phyloP scores from a whole-genome alignment of 23 tunicate species.

The Styela plicata region DNA sequence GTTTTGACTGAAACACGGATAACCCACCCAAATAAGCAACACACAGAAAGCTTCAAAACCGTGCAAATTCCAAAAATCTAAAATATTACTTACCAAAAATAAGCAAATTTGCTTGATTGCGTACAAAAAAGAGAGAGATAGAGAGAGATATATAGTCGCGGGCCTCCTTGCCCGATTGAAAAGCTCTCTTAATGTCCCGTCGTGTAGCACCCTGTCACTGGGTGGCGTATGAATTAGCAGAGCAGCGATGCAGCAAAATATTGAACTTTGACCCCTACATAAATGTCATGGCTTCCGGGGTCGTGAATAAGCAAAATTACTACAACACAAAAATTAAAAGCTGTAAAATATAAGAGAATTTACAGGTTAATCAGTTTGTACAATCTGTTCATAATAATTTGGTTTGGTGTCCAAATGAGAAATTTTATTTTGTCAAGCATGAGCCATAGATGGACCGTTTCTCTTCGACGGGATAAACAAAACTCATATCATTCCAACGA shows the following conservation, averaged over 20 bases:
- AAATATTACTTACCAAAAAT: not conserved
- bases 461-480: too few relatives aligned
- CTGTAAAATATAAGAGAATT: too few relatives aligned
- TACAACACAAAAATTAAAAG: not conserved
- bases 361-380: too few relatives aligned
- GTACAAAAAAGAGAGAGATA: not conserved
- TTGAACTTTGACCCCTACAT: not conserved
- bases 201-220: not conserved
- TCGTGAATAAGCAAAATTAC: not conserved
- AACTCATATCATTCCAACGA: too few relatives aligned
- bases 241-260: not conserved
- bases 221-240: not conserved
- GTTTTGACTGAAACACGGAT: too few relatives aligned
- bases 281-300: not conserved
- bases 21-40: too few relatives aligned
- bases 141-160: not conserved
- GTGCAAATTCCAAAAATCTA: too few relatives aligned
- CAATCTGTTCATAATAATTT: too few relatives aligned
- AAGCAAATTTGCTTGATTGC: not conserved
- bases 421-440: too few relatives aligned
- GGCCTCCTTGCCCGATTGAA: not conserved
- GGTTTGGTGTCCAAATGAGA: too few relatives aligned
- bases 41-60: too few relatives aligned
- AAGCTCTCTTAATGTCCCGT: not conserved
- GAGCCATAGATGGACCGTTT: too few relatives aligned